These are phyloP conservation scores for Zosterops borbonicus DNA, from an alignment of 2,113 vertebrate genomes.

Conservation along the genomic window DNA sequence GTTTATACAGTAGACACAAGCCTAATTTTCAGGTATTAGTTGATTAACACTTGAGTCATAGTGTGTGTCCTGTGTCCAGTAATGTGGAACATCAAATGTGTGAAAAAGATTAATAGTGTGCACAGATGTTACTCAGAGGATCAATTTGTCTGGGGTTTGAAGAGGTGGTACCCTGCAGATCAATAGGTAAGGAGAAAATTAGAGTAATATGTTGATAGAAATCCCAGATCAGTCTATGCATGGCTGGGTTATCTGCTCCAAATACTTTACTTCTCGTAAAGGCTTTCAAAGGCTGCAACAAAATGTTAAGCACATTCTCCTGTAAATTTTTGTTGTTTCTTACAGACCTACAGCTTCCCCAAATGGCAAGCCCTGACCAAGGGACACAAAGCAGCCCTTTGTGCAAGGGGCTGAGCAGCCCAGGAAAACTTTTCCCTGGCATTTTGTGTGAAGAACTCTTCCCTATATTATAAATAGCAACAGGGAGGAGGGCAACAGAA, in stretches of 20 bases:
- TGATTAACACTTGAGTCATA: slow-evolving; percentile 74
- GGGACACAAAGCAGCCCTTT: slow-evolving; percentile 29
- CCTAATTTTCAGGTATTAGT: slow-evolving; percentile 71
- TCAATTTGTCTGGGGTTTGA: slow-evolving; percentile 73
- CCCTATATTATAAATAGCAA: slow-evolving; percentile 45
- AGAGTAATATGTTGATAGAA: slow-evolving; percentile 64
- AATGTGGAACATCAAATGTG: slow-evolving; percentile 71
- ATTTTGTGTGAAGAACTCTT: neutral
- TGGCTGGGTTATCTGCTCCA: slow-evolving; percentile 56
- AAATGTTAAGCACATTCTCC: slow-evolving; percentile 5
- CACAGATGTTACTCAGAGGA: slow-evolving; percentile 74
- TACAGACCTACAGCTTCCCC: slow-evolving; percentile 10
- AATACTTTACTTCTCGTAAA: neutral
- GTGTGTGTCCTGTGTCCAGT: slow-evolving; percentile 68
- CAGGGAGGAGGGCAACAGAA: slow-evolving; percentile 16
- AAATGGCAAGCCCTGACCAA: neutral
- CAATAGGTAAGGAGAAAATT: slow-evolving; percentile 70
- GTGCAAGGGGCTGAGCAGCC: neutral
- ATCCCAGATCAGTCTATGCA: slow-evolving; percentile 31
- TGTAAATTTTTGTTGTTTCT: slow-evolving; percentile 2
- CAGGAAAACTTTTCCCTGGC: slow-evolving; percentile 20
- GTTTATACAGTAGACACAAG: slow-evolving; percentile 68
- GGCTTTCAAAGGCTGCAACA: slow-evolving; percentile 38
- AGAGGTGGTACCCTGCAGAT: slow-evolving; percentile 69
- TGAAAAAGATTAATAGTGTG: slow-evolving; percentile 74